Evolutionary conservation across 2,888 invertebrate species (phyloP), one percentile per base, ranked within the genome.

Genomic region (Pheosia gnoma): DNA sequence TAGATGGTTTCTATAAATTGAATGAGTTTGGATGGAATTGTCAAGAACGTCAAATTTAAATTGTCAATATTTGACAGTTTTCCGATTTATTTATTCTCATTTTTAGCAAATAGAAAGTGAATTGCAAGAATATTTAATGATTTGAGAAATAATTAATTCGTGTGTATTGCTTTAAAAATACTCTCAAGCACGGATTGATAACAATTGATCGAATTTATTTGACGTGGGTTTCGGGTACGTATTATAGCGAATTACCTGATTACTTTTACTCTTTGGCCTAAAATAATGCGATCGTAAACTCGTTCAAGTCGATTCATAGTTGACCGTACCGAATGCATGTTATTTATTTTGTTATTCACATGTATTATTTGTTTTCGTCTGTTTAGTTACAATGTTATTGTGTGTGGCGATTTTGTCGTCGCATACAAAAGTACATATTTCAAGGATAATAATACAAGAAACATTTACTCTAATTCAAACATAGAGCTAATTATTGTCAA

Each of bases 231-330:
- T 77, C 83, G 85, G 79, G 86, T 87, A 84, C 80, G 83, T 85
- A 81, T 82, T 75, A 77, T 79, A 81, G 79, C 78, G 78, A 81
- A 78, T 80, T 75, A 64, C 63, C 59, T 64, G 71, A 62, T 62
- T 79, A 87, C 85, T 87, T 87, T 89, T 87, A 84, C 87, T 86
- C 81, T 81, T 83, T 79, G 79, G 74, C 75, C 74, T 78, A 73
- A 74, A 74, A 76, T 76, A 70, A 75, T 75, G 65, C 57, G 58
- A 61, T 67, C 63, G 37, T 68, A 70, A 63, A 68, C 39, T 70
- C 65, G 70, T 66, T 74, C 63, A 59, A 51, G 60, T 64, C 51
- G 62, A 37, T 37, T 37, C 53, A 53, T 4, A 47, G 4, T n/a
- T 47, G n/a, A 8, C n/a, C 6, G 25, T 55, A 59, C 58, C n/a